Evolutionary conservation across 1,140 invertebrate genomes (phyloP).

Genomic region (Scylla paramamosain): DNA sequence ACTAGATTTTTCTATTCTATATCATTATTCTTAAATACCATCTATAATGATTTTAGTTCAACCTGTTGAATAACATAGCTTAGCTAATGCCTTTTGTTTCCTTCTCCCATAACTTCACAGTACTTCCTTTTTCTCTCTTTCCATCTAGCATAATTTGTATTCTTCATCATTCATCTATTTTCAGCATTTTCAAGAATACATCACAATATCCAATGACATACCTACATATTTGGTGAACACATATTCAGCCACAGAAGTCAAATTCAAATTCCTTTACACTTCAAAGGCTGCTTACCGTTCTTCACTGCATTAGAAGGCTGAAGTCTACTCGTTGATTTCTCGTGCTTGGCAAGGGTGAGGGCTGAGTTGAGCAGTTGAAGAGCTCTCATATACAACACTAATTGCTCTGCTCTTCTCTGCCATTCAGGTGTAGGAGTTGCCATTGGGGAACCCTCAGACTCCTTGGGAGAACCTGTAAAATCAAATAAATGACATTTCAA

Average conservation of each 20-base stretch:
- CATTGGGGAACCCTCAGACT: conserved; percentile 66
- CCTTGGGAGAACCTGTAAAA: conserved; percentile 62
- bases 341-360: conserved; percentile 92
- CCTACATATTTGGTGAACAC: background rate
- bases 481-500: background rate
- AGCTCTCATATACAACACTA: conserved; percentile 94
- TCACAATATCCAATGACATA: background rate
- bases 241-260: background rate
- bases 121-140: too few relatives aligned
- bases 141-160: too few relatives aligned
- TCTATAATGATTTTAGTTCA: too few relatives aligned
- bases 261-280: background rate
- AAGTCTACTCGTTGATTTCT: conserved; percentile 90
- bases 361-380: conserved; percentile 96
- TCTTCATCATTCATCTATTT: too few relatives aligned
- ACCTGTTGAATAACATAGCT: too few relatives aligned
- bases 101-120: too few relatives aligned
- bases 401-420: conserved; percentile 89
- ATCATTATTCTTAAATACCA: too few relatives aligned
- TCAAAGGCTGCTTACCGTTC: conserved; percentile 85
- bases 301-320: conserved; percentile 95
- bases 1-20: too few relatives aligned
- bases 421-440: conserved; percentile 78
- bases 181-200: background rate
- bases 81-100: too few relatives aligned